phyloP scores from a whole-genome alignment of 2,113 vertebrate species.

The Phrynocephalus versicolor region DNA sequence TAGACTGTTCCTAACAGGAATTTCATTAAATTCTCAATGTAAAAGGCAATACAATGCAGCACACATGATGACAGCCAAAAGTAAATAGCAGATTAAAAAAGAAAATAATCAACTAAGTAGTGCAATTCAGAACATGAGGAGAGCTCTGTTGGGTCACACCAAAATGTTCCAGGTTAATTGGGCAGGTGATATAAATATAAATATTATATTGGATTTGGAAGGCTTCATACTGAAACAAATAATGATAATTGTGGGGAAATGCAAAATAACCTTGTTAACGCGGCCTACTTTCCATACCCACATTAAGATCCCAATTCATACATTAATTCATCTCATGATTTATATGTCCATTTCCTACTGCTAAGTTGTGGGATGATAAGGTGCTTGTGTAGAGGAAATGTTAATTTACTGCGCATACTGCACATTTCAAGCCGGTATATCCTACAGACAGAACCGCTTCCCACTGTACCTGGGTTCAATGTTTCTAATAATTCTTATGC shows the following conservation, averaged over 20 bases:
- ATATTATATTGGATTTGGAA: too few relatives aligned
- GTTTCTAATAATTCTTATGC: not conserved
- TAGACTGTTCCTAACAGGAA: not conserved
- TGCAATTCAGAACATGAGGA: not conserved
- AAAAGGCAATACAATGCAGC: not conserved
- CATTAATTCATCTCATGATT: too few relatives aligned
- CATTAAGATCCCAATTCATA: too few relatives aligned
- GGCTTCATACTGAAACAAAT: too few relatives aligned
- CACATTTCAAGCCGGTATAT: not conserved
- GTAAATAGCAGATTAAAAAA: not conserved
- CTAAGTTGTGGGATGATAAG: too few relatives aligned
- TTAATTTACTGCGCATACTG: too few relatives aligned
- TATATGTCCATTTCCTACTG: too few relatives aligned
- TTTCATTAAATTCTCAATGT: not conserved
- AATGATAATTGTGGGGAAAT: not conserved
- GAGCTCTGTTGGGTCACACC: not conserved
- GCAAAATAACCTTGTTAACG: not conserved
- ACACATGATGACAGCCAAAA: too few relatives aligned
- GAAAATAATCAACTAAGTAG: not conserved
- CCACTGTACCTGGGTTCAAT: not conserved
- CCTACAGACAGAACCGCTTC: not conserved
- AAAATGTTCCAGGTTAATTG: not conserved
- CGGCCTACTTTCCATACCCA: not conserved
- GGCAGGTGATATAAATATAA: not conserved
- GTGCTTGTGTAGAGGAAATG: too few relatives aligned